Conservation (phyloP, 2,797 vertebrate species). For the Chiloscyllium punctatum region DNA sequence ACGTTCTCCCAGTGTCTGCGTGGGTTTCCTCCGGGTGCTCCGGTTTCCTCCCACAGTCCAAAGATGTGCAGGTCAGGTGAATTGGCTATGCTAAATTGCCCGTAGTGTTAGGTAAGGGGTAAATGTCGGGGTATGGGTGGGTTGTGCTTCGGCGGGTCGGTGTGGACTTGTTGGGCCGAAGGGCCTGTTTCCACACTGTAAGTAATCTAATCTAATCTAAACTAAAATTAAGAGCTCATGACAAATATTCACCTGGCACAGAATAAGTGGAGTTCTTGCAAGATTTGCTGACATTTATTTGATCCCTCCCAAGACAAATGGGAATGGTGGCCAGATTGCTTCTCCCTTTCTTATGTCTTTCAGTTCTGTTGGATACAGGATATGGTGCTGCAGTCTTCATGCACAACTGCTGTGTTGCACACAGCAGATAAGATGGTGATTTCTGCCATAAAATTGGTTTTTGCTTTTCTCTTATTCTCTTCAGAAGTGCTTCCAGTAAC, state of each 20-base stretch:
- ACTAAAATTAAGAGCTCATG: not conserved
- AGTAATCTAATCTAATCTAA: too few relatives aligned
- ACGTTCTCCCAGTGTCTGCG: too few relatives aligned
- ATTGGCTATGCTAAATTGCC: too few relatives aligned
- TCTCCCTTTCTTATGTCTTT: not conserved
- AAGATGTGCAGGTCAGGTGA: too few relatives aligned
- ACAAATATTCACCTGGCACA: not conserved
- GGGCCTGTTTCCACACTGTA: too few relatives aligned
- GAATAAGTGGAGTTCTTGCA: not conserved
- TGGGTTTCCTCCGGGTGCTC: too few relatives aligned
- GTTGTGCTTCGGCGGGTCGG: too few relatives aligned
- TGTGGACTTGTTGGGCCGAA: too few relatives aligned
- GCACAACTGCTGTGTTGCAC: not conserved
- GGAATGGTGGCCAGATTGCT: not conserved
- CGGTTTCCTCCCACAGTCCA: too few relatives aligned
- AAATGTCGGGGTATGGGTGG: too few relatives aligned
- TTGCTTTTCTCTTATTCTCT: not conserved
- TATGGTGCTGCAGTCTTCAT: not conserved
- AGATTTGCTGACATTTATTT: not conserved
- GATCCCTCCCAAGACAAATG: not conserved
- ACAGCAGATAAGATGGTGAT: not conserved
- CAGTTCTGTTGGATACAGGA: not conserved
- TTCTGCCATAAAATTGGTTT: not conserved
- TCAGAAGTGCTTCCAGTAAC: not conserved
- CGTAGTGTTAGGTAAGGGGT: too few relatives aligned